Evolutionary conservation across 2,888 invertebrate genomes (phyloP).

Genomic region (Stratiomys singularior): DNA sequence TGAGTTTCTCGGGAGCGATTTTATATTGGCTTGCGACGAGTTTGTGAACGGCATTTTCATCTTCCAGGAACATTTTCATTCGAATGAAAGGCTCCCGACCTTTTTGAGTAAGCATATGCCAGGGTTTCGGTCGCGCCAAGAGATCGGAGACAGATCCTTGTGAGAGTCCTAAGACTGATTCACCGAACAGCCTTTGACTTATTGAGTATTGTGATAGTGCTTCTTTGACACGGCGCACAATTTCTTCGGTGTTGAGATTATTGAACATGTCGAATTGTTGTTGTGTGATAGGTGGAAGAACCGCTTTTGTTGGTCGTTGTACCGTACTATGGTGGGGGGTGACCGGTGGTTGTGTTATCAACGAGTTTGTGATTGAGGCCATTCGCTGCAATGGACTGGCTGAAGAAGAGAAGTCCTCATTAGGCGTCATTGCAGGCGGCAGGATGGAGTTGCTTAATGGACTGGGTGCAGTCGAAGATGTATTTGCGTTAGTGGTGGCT

Average conservation of each 20-base stretch:
- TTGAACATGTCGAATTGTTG: conserved; percentile 99
- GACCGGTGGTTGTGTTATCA: conserved; percentile 89
- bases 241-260: conserved; percentile 97
- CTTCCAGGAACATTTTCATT: conserved; percentile 98
- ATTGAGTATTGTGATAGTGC: conserved; percentile 95
- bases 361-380: conserved; percentile 97
- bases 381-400: conserved; percentile 96
- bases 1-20: conserved; percentile 96
- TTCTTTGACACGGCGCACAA: conserved; percentile 95
- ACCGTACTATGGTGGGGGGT: conserved; percentile 85
- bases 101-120: conserved; percentile 99
- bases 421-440: conserved; percentile 84
- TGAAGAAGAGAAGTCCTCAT: conserved; percentile 84
- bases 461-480: conserved; percentile 83
- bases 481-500: conserved; percentile 57
- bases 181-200: conserved; percentile 97
- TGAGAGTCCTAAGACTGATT: conserved; percentile 94
- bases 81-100: conserved; percentile 96
- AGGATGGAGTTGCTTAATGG: conserved; percentile 87
- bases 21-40: conserved; percentile 97
- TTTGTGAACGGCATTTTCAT: conserved; percentile 94
- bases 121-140: conserved; percentile 96
- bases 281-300: conserved; percentile 97
- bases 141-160: conserved; percentile 98
- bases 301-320: conserved; percentile 93